phyloP scores from a whole-genome alignment of 2,888 invertebrate species.

The Uloborus plumipes region DNA sequence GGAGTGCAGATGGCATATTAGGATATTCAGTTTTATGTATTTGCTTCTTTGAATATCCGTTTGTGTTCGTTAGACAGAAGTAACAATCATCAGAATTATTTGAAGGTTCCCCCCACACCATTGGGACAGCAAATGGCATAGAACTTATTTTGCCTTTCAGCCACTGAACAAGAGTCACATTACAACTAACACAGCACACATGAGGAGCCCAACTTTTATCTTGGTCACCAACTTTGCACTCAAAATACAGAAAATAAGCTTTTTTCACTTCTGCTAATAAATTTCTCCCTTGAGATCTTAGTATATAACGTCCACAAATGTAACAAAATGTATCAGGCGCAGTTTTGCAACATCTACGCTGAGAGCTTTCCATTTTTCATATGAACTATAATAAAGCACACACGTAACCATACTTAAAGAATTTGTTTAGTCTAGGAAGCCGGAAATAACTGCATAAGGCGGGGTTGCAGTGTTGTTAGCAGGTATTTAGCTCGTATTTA shows the following conservation, averaged over 20 bases:
- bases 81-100: constrained; percentile 4
- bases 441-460: too few relatives aligned
- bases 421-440: not conserved
- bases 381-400: too few relatives aligned
- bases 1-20: not conserved
- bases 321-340: not conserved
- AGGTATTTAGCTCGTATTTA: too few relatives aligned
- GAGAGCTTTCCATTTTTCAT: not conserved
- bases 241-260: constrained; percentile 1
- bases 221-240: not conserved
- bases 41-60: constrained; percentile 3
- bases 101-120: constrained; percentile 1
- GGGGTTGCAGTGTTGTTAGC: too few relatives aligned
- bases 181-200: not conserved
- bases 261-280: not conserved
- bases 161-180: constrained; percentile 9
- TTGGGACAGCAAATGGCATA: constrained; percentile 7
- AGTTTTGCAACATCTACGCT: constrained; percentile 1
- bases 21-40: constrained; percentile 9
- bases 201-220: constrained; percentile 4
- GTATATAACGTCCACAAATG: not conserved
- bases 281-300: not conserved
- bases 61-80: constrained; percentile 1
- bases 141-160: not conserved
- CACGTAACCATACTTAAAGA: constrained; percentile 2